phyloP scores from a whole-genome alignment of 2,113 vertebrate genomes.

The Echinops telfairi region DNA sequence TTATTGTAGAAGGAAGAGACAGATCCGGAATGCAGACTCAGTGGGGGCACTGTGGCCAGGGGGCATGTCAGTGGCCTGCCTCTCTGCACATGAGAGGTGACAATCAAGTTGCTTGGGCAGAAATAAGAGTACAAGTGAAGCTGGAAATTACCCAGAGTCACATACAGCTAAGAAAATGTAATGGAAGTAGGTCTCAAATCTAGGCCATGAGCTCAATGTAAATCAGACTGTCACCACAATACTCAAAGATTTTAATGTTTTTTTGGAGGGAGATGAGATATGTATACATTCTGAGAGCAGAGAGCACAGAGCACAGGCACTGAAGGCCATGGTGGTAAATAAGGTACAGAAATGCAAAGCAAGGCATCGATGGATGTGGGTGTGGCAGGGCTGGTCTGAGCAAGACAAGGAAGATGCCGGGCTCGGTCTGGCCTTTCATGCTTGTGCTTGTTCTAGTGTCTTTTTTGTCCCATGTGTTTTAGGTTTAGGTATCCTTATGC shows the following conservation, averaged over 20 bases:
- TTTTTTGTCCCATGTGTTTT: neutral
- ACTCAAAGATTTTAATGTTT: neutral
- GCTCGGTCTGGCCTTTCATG: neutral
- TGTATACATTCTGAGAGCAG: neutral
- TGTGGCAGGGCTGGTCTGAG: neutral
- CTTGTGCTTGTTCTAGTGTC: conserved; percentile 8
- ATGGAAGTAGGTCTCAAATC: neutral
- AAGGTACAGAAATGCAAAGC: neutral
- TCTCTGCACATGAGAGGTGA: neutral
- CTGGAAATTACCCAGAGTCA: neutral
- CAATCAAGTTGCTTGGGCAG: neutral
- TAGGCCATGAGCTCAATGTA: neutral
- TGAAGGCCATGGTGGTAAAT: neutral
- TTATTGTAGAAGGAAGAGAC: neutral
- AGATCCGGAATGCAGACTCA: neutral
- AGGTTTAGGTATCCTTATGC: neutral
- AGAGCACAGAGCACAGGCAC: neutral
- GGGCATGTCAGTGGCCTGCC: neutral
- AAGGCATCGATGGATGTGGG: neutral
- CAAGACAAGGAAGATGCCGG: neutral
- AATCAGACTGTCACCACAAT: neutral
- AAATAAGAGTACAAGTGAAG: neutral
- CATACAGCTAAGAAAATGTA: neutral
- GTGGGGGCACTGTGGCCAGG: neutral
- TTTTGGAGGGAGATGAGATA: neutral